Conservation (phyloP, 2,888 invertebrate genomes). For the Embidobia sp. region DNA sequence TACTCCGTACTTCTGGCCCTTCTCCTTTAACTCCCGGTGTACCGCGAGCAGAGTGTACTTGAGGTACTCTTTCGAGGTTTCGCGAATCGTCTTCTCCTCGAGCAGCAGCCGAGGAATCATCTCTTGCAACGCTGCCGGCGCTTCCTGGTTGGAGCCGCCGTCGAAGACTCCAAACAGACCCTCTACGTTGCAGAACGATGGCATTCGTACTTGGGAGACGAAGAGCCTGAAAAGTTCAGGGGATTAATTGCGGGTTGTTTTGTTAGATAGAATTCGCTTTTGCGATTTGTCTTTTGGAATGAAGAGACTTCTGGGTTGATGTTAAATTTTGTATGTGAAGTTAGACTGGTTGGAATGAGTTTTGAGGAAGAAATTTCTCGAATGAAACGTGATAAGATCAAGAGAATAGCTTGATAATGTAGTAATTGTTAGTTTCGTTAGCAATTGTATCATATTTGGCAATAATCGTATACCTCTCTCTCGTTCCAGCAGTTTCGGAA, state of each 20-base stretch:
- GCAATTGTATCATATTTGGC: slow-evolving; percentile 2
- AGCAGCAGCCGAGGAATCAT: slow-evolving; percentile 90
- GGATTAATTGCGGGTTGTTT: too few relatives aligned
- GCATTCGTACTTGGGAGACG: slow-evolving; percentile 89
- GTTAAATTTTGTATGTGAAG: too few relatives aligned
- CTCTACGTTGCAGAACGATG: slow-evolving; percentile 90
- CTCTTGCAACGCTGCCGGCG: slow-evolving; percentile 87
- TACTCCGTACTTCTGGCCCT: slow-evolving; percentile 88
- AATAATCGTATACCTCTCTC: slow-evolving; percentile 82
- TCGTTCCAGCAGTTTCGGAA: slow-evolving; percentile 91
- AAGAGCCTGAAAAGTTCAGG: slow-evolving; percentile 85
- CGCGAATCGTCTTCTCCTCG: slow-evolving; percentile 91
- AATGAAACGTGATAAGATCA: too few relatives aligned
- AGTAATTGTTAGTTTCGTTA: too few relatives aligned
- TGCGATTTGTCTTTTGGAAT: too few relatives aligned
- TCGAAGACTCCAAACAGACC: slow-evolving; percentile 93
- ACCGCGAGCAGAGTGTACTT: slow-evolving; percentile 92
- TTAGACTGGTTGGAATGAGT: too few relatives aligned
- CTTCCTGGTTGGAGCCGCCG: slow-evolving; percentile 87
- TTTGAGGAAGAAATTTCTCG: too few relatives aligned
- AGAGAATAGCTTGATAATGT: too few relatives aligned
- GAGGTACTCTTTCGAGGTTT: slow-evolving; percentile 91
- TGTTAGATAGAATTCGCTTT: too few relatives aligned
- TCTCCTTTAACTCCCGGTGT: slow-evolving; percentile 89
- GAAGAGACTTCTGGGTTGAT: too few relatives aligned